Percentiles rank a stretch among this genome's conserved stretches.
Conservation (phyloP, 2,797 vertebrate genomes). For the Poecile montanus region DNA sequence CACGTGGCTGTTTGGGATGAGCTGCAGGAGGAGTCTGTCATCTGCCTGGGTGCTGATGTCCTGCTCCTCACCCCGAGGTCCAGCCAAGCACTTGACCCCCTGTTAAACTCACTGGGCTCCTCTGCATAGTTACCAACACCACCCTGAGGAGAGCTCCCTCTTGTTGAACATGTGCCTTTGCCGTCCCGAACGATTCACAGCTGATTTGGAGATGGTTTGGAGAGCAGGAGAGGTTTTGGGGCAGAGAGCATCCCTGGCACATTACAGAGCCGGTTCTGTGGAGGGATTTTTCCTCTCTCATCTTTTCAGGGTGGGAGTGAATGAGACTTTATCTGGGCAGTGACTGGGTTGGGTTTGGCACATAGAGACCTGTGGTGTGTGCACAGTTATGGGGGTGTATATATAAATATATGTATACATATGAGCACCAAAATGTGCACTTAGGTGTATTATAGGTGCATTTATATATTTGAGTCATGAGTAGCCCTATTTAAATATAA, state of each 20-base stretch:
- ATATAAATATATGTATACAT: accelerated
- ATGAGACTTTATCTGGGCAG: accelerated
- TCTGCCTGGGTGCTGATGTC: constrained; percentile 25
- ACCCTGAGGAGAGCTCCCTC: not conserved
- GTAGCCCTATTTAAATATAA: not conserved
- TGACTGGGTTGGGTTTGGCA: accelerated
- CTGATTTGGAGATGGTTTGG: not conserved
- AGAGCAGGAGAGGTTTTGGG: not conserved
- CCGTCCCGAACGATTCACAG: accelerated
- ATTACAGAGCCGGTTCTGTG: accelerated
- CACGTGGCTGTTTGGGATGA: not conserved
- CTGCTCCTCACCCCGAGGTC: not conserved
- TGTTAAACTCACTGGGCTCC: not conserved
- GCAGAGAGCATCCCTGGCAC: accelerated
- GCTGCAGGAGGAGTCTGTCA: constrained; percentile 36
- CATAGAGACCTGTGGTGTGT: not conserved
- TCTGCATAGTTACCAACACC: not conserved
- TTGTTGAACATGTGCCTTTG: not conserved
- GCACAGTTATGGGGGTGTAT: accelerated
- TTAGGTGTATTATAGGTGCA: not conserved
- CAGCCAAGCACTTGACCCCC: not conserved
- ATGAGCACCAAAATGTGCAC: not conserved
- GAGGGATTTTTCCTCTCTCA: not conserved
- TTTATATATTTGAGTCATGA: accelerated
- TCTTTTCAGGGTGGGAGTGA: not conserved